phyloP scores from a whole-genome alignment of 2,888 invertebrate species.

The Cosmorhoe ocellata region DNA sequence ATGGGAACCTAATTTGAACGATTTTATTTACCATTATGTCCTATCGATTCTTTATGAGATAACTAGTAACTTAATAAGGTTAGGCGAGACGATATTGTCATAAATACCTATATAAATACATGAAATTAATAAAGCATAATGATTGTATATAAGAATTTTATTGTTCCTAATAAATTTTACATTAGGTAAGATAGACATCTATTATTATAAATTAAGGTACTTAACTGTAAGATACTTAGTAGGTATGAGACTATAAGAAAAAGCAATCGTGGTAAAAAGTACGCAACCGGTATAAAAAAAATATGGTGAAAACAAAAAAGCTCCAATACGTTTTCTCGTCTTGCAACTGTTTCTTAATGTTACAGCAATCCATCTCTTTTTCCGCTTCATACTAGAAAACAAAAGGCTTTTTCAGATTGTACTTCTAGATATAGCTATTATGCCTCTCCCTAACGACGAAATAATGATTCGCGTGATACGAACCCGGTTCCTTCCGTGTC shows the following conservation, averaged over 20 bases:
- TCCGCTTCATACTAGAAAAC: conserved; percentile 36
- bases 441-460: conserved; percentile 76
- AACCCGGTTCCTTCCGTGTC: conserved; percentile 74
- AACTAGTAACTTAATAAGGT: conserved; percentile 82
- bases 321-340: conserved; percentile 20
- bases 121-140: conserved; percentile 84
- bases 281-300: no score
- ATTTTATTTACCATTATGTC: conserved; percentile 79
- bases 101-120: conserved; percentile 82
- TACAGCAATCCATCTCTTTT: conserved; percentile 30
- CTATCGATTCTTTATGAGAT: conserved; percentile 81
- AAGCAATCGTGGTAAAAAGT: no score
- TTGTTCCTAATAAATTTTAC: no score
- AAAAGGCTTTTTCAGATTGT: conserved; percentile 51
- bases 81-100: conserved; percentile 84
- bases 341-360: conserved; percentile 26
- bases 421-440: conserved; percentile 60
- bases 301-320: conserved; percentile 21
- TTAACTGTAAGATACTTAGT: no score
- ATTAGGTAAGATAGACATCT: no score
- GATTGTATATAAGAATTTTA: conserved; percentile 77
- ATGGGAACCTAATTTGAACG: conserved; percentile 66
- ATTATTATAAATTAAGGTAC: no score
- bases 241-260: no score
- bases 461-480: conserved; percentile 80